Evolutionary conservation across 2,888 invertebrate genomes (phyloP).

Genomic region (Leucoma salicis): DNA sequence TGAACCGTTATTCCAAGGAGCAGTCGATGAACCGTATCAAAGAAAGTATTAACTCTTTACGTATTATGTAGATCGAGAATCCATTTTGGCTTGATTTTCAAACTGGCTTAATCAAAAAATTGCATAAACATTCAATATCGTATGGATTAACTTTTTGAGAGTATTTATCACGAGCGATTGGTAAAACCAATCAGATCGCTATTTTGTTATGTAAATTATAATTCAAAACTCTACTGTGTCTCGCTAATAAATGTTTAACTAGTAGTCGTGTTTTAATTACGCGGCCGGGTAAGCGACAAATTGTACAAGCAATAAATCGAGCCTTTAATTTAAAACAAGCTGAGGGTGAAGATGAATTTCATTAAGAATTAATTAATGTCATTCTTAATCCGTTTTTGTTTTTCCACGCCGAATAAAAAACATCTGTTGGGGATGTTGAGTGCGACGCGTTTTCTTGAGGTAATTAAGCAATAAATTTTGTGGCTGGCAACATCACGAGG

Average conservation of each 20-base stretch:
- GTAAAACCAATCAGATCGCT: slow-evolving; percentile 33
- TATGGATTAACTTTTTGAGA: slow-evolving; percentile 16
- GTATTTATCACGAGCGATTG: too few relatives aligned
- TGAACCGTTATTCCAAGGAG: slow-evolving; percentile 67
- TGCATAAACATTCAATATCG: slow-evolving; percentile 28
- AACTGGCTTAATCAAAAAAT: slow-evolving; percentile 36
- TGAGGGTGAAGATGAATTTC: slow-evolving; percentile 82
- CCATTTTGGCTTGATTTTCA: slow-evolving; percentile 46
- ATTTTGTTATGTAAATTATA: slow-evolving; percentile 45
- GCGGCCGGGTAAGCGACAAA: slow-evolving; percentile 68
- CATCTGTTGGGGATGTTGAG: slow-evolving; percentile 67
- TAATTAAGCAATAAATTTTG: slow-evolving; percentile 83
- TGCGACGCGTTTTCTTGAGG: slow-evolving; percentile 79
- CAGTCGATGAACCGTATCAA: slow-evolving; percentile 70
- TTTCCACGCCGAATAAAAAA: slow-evolving; percentile 78
- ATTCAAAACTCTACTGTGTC: slow-evolving; percentile 53
- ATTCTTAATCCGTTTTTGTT: slow-evolving; percentile 81
- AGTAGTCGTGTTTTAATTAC: slow-evolving; percentile 64
- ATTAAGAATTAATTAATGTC: slow-evolving; percentile 83
- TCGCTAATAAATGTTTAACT: slow-evolving; percentile 73
- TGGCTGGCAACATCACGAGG: slow-evolving; percentile 75
- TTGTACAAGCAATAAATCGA: slow-evolving; percentile 79
- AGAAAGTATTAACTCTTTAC: slow-evolving; percentile 60
- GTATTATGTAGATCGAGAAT: slow-evolving; percentile 5
- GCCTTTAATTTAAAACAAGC: slow-evolving; percentile 76